These are phyloP conservation scores for Chloroceryle inda DNA, from an alignment of 2,797 vertebrate genomes.

Conservation along the genomic window DNA sequence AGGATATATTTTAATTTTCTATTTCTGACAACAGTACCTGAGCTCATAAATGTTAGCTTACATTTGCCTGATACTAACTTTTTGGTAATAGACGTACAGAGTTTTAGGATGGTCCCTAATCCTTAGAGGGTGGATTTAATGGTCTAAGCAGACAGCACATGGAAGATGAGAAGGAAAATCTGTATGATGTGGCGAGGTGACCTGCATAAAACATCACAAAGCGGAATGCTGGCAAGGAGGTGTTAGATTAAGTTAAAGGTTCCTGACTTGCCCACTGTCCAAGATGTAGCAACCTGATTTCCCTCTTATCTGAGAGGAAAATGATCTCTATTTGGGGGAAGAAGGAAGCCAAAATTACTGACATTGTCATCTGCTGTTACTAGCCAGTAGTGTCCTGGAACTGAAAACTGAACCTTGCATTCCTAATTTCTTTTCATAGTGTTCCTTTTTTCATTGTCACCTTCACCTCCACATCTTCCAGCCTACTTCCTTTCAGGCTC, in stretches of 20 bases:
- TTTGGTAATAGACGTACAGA: not conserved
- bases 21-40: not conserved
- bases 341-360: not conserved
- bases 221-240: not conserved
- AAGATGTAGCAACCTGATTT: not conserved
- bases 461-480: rapidly evolving
- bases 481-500: not conserved
- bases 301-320: not conserved
- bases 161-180: not conserved
- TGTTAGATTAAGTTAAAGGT: not conserved
- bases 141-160: not conserved
- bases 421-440: not conserved
- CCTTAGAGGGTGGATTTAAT: not conserved
- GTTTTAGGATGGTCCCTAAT: not conserved
- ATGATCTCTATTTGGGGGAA: not conserved
- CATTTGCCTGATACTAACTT: not conserved
- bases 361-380: not conserved
- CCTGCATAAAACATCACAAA: not conserved
- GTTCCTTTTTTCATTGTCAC: not conserved
- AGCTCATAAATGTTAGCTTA: not conserved
- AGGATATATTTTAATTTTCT: not conserved
- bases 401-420: not conserved
- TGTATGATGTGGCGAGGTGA: not conserved
- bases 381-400: not conserved
- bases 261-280: not conserved